Evolutionary conservation across 2,888 invertebrate genomes (phyloP).

Genomic region (Rhyacophila evoluta): DNA sequence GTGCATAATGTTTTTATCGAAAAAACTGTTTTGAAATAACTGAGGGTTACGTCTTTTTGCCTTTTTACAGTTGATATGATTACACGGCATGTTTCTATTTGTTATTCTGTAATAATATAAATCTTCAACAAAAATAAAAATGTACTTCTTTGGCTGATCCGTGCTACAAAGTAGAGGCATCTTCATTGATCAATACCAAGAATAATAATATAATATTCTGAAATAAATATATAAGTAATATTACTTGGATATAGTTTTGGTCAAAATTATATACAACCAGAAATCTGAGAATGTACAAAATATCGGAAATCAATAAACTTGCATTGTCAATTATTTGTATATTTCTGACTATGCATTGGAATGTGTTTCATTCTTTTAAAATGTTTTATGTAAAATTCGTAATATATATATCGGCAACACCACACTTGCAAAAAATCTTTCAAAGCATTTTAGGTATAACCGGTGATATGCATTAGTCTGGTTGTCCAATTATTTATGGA

Average conservation of each 20-base stretch:
- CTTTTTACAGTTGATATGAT: no score
- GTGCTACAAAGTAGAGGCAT: background rate
- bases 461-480: no score
- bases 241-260: background rate
- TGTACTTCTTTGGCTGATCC: slow-evolving; percentile 1
- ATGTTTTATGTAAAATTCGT: background rate
- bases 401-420: background rate
- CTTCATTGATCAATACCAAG: no score
- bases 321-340: slow-evolving; percentile 1
- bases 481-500: no score
- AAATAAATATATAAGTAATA: no score
- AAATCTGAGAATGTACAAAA: slow-evolving; percentile 2
- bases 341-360: background rate
- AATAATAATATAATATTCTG: no score
- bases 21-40: no score
- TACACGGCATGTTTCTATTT: no score
- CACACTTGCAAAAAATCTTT: background rate
- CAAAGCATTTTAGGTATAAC: no score
- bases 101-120: background rate
- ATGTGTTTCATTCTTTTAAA: background rate
- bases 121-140: background rate
- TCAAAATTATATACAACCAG: background rate
- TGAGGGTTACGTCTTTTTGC: no score
- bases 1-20: no score
- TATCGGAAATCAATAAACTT: background rate